phyloP scores from a whole-genome alignment of 2,113 vertebrate genomes.

The Labeo catla region DNA sequence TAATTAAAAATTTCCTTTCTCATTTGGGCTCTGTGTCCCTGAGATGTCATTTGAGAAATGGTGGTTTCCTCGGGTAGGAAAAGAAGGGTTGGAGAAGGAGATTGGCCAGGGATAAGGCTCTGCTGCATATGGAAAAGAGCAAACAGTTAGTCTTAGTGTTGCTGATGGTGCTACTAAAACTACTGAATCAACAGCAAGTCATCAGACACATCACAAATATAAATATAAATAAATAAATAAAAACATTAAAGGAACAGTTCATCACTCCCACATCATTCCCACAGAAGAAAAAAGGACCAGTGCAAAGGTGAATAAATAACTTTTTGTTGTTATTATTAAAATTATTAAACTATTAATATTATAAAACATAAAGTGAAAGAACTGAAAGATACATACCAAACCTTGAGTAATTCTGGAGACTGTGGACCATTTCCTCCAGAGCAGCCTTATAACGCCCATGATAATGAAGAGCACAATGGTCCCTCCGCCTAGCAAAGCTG shows the following conservation, averaged over 20 bases:
- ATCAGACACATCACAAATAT: background rate
- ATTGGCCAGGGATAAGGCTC: background rate
- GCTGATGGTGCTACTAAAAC: background rate
- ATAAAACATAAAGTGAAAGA: background rate
- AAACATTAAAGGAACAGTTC: background rate
- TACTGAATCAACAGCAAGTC: background rate
- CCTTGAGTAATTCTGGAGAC: background rate
- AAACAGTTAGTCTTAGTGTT: background rate
- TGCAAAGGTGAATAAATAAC: too few species aligned
- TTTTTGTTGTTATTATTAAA: too few species aligned
- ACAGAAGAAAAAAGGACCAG: too few species aligned
- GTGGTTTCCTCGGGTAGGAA: rapidly evolving
- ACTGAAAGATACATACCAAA: background rate
- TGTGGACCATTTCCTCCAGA: constrained; percentile 19
- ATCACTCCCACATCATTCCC: too few species aligned
- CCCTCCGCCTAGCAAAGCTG: background rate
- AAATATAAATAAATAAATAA: background rate
- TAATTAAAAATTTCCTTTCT: rapidly evolving
- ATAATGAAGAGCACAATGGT: background rate
- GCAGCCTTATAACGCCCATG: background rate
- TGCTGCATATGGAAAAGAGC: background rate
- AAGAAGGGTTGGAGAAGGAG: background rate
- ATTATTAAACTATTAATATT: background rate
- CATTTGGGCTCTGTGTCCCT: background rate
- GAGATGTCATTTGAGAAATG: background rate